Percentiles rank a stretch among this genome's conserved stretches.
These are phyloP conservation scores for Hyles lineata DNA, from an alignment of 2,888 invertebrate species.

Conservation along the genomic window DNA sequence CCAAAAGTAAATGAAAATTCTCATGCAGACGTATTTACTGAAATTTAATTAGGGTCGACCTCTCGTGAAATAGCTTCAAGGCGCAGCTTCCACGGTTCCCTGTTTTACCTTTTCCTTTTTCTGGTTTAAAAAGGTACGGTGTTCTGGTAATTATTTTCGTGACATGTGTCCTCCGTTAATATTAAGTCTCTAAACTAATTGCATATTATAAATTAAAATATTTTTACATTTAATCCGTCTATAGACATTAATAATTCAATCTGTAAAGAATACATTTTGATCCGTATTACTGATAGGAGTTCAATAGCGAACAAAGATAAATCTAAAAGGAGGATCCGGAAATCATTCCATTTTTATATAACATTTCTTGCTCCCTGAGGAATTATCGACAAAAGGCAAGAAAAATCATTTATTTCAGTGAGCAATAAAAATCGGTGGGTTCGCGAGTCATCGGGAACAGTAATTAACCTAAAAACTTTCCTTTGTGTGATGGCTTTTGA, in stretches of 20 bases:
- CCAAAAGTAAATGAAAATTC: slow-evolving; percentile 57
- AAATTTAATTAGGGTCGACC: slow-evolving; percentile 67
- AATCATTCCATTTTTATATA: neutral
- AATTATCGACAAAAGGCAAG: slow-evolving; percentile 36
- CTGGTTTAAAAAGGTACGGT: slow-evolving; percentile 28
- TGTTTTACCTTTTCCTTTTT: slow-evolving; percentile 46
- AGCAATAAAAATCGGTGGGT: slow-evolving; percentile 54
- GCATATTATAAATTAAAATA: neutral
- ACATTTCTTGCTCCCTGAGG: neutral
- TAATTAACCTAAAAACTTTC: slow-evolving; percentile 61
- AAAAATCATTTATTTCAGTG: slow-evolving; percentile 43
- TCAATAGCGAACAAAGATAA: neutral
- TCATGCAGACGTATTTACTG: slow-evolving; percentile 58
- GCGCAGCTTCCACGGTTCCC: slow-evolving; percentile 45
- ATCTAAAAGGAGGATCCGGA: neutral
- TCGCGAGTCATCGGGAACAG: slow-evolving; percentile 50
- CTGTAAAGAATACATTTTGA: no score
- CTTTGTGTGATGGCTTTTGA: slow-evolving; percentile 35
- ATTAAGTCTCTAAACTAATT: neutral
- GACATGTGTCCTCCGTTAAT: neutral
- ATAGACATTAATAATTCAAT: no score
- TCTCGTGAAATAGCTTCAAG: slow-evolving; percentile 47
- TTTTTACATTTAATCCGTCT: neutral
- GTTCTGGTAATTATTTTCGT: neutral
- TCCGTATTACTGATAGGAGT: neutral